These are phyloP conservation scores for Drosophila diplacantha DNA, from an alignment of 2,888 invertebrate species.

Conservation along the genomic window DNA sequence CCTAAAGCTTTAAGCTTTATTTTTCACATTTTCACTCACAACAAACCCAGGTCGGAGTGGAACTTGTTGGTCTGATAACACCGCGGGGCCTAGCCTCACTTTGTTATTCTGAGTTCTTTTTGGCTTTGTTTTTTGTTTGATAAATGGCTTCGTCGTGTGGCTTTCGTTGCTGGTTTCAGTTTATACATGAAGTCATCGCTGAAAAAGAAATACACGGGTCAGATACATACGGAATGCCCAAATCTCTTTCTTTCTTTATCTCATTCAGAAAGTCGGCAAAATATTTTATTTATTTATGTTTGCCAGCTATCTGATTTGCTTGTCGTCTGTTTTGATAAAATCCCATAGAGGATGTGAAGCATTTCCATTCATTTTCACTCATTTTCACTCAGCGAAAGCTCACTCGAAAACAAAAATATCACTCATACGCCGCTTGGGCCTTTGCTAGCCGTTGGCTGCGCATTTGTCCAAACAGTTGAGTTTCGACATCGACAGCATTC, in stretches of 20 bases:
- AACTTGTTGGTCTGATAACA: conserved; percentile 46
- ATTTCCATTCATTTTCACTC: conserved; percentile 10
- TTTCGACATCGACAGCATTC: conserved; percentile 60
- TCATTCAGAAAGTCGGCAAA: conserved; percentile 16
- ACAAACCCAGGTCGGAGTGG: conserved; percentile 46
- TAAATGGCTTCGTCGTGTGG: conserved; percentile 52
- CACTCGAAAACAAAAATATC: conserved; percentile 53
- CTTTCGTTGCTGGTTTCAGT: conserved; percentile 54
- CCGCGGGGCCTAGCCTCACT: conserved; percentile 46
- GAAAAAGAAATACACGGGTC: conserved; percentile 19
- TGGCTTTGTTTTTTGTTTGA: conserved; percentile 42
- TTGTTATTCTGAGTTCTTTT: conserved; percentile 30
- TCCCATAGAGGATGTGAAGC: conserved; percentile 13
- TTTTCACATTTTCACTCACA: conserved; percentile 50
- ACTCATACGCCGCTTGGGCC: conserved; percentile 68
- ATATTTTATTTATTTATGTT: conserved; percentile 7
- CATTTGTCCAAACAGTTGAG: conserved; percentile 68
- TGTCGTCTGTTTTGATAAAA: conserved; percentile 9
- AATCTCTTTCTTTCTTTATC: conserved; percentile 25
- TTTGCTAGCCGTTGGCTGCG: conserved; percentile 52
- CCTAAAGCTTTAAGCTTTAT: conserved; percentile 38
- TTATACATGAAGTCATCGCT: conserved; percentile 68
- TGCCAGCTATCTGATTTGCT: not conserved
- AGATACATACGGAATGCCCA: not conserved
- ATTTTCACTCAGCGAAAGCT: conserved; percentile 48